Evolutionary conservation across 2,888 invertebrate genomes (phyloP).

Genomic region (Timema cristinae): DNA sequence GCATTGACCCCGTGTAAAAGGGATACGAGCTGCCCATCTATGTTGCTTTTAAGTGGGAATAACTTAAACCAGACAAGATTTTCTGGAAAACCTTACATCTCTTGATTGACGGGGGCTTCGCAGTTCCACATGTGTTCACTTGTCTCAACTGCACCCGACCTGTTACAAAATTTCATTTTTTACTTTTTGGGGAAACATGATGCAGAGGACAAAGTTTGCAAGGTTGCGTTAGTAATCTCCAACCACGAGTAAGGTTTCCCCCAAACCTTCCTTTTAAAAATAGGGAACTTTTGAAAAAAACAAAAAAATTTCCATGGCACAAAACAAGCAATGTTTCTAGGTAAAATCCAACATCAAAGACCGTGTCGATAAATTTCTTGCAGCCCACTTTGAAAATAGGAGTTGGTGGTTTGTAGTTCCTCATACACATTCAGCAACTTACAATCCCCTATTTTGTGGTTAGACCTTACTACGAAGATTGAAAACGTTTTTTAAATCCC

Average conservation of each 20-base stretch:
- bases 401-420: not conserved
- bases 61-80: not conserved
- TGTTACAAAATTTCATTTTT: constrained; percentile 21
- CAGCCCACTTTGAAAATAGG: not conserved
- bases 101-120: constrained; percentile 18
- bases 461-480: not conserved
- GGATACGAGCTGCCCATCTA: not conserved
- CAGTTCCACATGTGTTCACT: constrained; percentile 36
- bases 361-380: not conserved
- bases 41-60: not conserved
- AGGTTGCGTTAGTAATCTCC: not conserved
- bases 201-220: constrained; percentile 3
- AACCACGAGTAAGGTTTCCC: not conserved
- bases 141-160: constrained; percentile 32
- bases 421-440: not conserved
- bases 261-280: not conserved
- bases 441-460: not conserved
- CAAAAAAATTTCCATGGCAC: not conserved
- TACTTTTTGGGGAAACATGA: not conserved
- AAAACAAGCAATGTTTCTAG: constrained; percentile 11
- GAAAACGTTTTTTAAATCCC: not conserved
- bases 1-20: too few relatives aligned
- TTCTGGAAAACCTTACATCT: not conserved
- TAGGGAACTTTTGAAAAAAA: not conserved
- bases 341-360: constrained; percentile 3